Base-by-base conservation (phyloP, 2,113 vertebrate species). In the Myotis lucifugus region DNA sequence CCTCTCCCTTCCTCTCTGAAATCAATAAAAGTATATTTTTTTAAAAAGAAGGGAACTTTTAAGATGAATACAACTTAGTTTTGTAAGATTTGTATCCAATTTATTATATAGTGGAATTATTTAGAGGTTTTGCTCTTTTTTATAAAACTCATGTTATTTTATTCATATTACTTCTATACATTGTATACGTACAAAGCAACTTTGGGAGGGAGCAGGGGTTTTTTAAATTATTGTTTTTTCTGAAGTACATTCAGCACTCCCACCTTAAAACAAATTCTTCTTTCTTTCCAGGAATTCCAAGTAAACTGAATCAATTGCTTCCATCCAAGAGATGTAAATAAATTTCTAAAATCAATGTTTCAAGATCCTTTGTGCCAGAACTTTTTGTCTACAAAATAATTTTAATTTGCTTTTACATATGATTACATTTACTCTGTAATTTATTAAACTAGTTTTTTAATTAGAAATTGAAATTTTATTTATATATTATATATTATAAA, bases 271-370 rank as follows among this genome's bases (percentile, higher is more conserved):
- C 27, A 83, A 27, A 81, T 70, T 85, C 29, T 34, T 95, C 88
- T 95, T 32, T 96, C 91, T 61, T n/a, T 52, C 77, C 96, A 97
- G 96, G 97, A 94, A 96, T 93, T 92, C 81, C 98, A 95, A 90
- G 78, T 95, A 96, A 97, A 95, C 64, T 89, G 4, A 90, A 96
- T 40, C 93, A 97, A 85, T 46, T 73, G 87, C 7, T 96, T 97
- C 81, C 95, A 90, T 93, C 95, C 94, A 97, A 98, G 91, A 98
- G 90, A 95, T 95, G 81, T 83, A 97, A 98, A 97, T 98, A 98
- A 97, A 98, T 88, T 92, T 97, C 79, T 94, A 88, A 94, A 89
- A 95, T 94, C 82, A 64, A 29, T 92, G 90, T 94, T 91, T 95
- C 25, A 90, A 91, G 93, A 92, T 89, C 46, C 34, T 93, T 79